Conservation (phyloP, 2,797 vertebrate genomes). For the Paedocypris micromegethes region DNA sequence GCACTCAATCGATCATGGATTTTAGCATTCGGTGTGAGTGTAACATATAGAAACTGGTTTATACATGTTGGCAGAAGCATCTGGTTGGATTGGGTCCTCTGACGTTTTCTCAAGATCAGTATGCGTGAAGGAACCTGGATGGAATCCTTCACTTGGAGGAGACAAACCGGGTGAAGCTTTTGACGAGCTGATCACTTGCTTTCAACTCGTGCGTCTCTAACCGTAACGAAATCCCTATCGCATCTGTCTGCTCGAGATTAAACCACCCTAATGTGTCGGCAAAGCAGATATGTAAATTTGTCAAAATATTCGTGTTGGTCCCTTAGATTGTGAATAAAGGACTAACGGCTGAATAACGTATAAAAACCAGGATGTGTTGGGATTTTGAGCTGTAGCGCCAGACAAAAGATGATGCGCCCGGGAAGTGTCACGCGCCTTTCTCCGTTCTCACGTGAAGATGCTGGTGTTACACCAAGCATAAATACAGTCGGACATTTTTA, state of each 20-base stretch:
- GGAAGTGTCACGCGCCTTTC: constrained; percentile 10
- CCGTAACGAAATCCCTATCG: neutral
- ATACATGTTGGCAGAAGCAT: neutral
- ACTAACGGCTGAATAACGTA: too few species aligned
- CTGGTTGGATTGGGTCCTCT: constrained; percentile 49
- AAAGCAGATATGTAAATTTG: neutral
- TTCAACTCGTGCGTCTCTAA: constrained; percentile 1
- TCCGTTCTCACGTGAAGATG: neutral
- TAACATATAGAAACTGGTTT: neutral
- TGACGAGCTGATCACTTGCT: constrained; percentile 7
- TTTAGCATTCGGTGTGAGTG: too few species aligned
- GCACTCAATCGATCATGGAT: too few species aligned
- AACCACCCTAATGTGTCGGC: neutral
- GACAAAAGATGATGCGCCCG: constrained; percentile 64
- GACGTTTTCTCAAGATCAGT: constrained; percentile 35
- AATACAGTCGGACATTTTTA: too few species aligned
- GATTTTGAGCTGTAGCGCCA: constrained; percentile 36
- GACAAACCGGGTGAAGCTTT: neutral
- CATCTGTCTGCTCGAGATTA: neutral
- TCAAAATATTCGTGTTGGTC: too few species aligned
- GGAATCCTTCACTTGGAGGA: neutral
- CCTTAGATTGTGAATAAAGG: too few species aligned
- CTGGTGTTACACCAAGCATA: too few species aligned
- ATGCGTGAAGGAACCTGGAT: constrained; percentile 47
- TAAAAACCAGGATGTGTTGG: too few species aligned